Base-by-base conservation (phyloP, 2,797 vertebrate genomes). In the Antennarius maculatus region DNA sequence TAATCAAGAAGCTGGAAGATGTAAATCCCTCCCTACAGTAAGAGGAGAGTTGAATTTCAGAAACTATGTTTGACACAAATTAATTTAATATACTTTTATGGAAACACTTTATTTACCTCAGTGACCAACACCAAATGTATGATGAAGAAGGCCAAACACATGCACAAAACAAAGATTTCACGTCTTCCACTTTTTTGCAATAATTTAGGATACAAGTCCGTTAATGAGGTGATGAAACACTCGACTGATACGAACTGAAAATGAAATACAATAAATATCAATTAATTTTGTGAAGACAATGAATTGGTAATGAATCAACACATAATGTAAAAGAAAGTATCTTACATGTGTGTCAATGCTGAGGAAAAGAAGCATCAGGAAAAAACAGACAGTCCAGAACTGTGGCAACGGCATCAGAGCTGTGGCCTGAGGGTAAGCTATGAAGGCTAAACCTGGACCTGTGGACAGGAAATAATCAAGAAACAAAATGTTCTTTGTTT, bases 311-410 rank as follows among this genome's bases (percentile, higher is more conserved):
- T 50, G 18, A 39, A 39, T 39, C 7, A 39, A 11, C 9, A 10
- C 2, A 11, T 39, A 39, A 39, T 39, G 9, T 13, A 28, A 28
- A 15, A 3, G 8, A 9, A 39, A 39, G 9, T 9, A 27, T 10
- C 7, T 53, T 54, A 96, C 95, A 86, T 96, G 93, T 61, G 95
- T 94, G 82, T 97, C 96, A 54, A 96, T 77, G 39, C 90, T 91
- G 53, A 91, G 66, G 0, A 92, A 46, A 53, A 92, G 45, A 16
- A 91, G 77, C 88, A 92, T 91, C 50, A 90, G 74, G 74, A 92
- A 91, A 50, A 92, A 91, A 52, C 83, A 89, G 17, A 69, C 49
- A 0, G 54, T 85, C 91, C 89, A 91, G 7, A 92, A 56, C 54
- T 90, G 85, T 42, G 90, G 86, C 0, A 85, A 16, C 29, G 89